Evolutionary conservation across 2,888 invertebrate genomes (phyloP), one percentile per base, ranked within the genome.

Genomic region (Dusona sp.): DNA sequence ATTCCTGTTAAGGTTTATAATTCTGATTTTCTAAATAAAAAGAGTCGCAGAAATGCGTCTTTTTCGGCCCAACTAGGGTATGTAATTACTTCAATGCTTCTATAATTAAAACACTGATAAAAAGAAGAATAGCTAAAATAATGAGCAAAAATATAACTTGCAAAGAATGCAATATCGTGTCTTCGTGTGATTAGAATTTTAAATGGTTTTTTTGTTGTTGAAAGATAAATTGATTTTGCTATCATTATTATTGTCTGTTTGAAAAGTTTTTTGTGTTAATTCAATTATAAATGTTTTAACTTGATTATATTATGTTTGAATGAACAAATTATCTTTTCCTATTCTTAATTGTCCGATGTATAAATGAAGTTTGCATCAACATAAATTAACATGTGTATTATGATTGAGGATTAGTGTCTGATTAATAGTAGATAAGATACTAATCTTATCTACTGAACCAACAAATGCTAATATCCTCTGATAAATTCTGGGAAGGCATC

Each of bases 351-450:
- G 33, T 74, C 42, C 38, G 38, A 16, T 25, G 22, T 57, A 38
- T 13, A 74, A 74, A 57, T 57, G 19, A 38, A 36, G 38, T 57
- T 54, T 38, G 38, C 22, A 65, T 65, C 8, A 7, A 33, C 11
- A 25, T 48, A 29, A 68, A 77, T 77, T 51, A 38, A 25, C 54
- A 19, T 54, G 25, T 38, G 11, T 19, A 29, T 79, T 68, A n/a
- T 19, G 48, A 38, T 16, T 42, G 65, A 22, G 48, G 80, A 38
- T 80, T 65, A 73, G 33, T 70, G 61, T 51, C 51, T 80, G 65
- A 73, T 80, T 73, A 19, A 13, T 16, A 22, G 51, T 73, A 80
- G n/a, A n/a, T n/a, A n/a, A n/a, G n/a, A n/a, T n/a, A n/a, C n/a
- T n/a, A n/a, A n/a, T 65, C 73, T 80, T 73, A 80, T 80, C 80